phyloP scores from a whole-genome alignment of 1,140 invertebrate genomes.

The Steinernema feltiae region DNA sequence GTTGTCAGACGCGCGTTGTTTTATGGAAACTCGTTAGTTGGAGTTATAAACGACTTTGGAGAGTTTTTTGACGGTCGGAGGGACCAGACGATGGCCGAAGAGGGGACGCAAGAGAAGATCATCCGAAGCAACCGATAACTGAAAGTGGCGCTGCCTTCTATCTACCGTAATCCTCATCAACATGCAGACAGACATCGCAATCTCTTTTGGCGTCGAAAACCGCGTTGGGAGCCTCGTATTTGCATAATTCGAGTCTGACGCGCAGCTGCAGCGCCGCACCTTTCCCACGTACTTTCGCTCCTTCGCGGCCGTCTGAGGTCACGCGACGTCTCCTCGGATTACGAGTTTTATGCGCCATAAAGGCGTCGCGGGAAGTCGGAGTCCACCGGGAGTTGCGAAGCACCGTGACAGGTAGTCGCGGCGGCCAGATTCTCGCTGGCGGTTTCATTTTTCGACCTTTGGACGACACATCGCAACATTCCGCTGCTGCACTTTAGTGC shows the following conservation, averaged over 20 bases:
- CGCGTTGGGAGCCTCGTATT: no score
- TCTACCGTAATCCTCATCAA: not conserved
- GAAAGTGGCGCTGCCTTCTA: no score
- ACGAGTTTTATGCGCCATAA: not conserved
- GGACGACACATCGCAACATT: not conserved
- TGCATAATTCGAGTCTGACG: not conserved
- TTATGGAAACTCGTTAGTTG: constrained; percentile 1
- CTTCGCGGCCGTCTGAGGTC: not conserved
- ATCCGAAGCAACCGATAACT: no score
- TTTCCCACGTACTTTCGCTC: not conserved
- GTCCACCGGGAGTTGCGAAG: no score
- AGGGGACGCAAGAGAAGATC: no score
- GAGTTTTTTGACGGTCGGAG: not conserved
- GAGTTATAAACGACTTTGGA: not conserved
- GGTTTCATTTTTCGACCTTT: not conserved
- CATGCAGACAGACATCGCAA: no score
- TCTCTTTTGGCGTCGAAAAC: no score
- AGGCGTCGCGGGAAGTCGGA: not conserved
- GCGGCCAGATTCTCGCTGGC: not conserved
- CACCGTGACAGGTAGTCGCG: no score
- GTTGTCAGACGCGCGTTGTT: not conserved
- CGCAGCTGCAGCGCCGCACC: not conserved
- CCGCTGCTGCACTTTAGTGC: not conserved
- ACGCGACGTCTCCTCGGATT: no score
- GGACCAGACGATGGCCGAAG: no score